Evolutionary conservation across 2,888 invertebrate genomes (phyloP), one percentile per base, ranked within the genome.

Genomic region (Melieria omissa): DNA sequence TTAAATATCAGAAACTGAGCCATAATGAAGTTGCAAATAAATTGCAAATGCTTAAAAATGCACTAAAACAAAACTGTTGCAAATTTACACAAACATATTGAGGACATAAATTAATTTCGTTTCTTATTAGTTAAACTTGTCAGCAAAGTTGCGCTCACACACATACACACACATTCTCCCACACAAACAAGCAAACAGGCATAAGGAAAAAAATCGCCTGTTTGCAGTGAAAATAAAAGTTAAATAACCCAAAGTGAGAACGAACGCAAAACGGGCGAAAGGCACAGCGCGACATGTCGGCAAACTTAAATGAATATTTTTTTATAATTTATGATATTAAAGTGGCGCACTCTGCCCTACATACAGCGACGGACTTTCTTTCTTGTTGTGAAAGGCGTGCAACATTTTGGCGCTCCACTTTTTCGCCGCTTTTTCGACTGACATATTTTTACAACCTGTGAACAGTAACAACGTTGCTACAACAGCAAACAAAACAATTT

Each of bases 101-200:
- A 67, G 71, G 62, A 5, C 63, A 63, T 63, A 63, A 63, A 63
- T 63, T 63, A 63, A 63, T 63, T 63, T 63, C 6, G 47, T 14
- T 14, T 16, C 63, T 46, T 45, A 47, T 63, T 63, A 45, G 16
- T 47, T 8, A 47, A 4, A 16, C n/a, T 63, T 46, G 63, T 63
- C 63, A 63, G 16, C 47, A 16, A 52, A 29, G 41, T 41, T 29
- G 29, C 29, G 9, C 14, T 8, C 52, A 52, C 14, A 52, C 52
- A 5, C 5, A 5, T 5, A 52, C 12, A 52, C 6, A 52, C 14
- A 52, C 6, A 52, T 52, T n/a, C 52, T 4, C 52, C 6, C 29
- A 16, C 52, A 52, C 52, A 49, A 8, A 3, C 49, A 49, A 10
- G 12, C 49, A 49, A 49, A 12, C 49, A 2, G 49, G 41, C 14